A percentile compares a stretch with the other conserved stretches of the same genome.
Evolutionary conservation across 1,140 invertebrate genomes (phyloP).

Genomic region (Melitaea cinxia): DNA sequence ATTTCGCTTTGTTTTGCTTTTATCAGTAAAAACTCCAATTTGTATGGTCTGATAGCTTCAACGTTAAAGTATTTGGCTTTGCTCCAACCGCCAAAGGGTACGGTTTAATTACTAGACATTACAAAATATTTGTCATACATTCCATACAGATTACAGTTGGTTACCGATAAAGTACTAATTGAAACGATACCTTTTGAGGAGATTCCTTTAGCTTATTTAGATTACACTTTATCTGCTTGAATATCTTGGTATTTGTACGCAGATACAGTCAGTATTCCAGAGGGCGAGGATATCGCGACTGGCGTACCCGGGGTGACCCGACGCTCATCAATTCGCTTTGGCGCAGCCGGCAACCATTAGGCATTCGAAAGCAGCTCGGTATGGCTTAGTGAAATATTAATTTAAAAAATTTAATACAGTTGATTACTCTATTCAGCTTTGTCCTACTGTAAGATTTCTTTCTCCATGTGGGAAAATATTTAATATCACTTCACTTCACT

Average conservation of each 20-base stretch:
- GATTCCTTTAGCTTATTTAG: not conserved
- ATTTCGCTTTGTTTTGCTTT: constrained; percentile 77
- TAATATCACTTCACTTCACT: too few relatives aligned
- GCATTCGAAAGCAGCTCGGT: constrained; percentile 85
- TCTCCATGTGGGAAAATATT: too few relatives aligned
- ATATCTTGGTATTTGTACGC: constrained; percentile 55
- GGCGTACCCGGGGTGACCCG: constrained; percentile 85
- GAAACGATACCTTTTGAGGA: constrained; percentile 17
- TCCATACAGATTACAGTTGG: constrained; percentile 51
- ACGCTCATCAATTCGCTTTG: constrained; percentile 86
- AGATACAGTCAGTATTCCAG: constrained; percentile 83
- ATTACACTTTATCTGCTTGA: not conserved
- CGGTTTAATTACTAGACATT: constrained; percentile 54
- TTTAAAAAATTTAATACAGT: too few relatives aligned
- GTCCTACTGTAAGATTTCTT: too few relatives aligned
- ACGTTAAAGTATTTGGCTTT: constrained; percentile 63
- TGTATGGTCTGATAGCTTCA: constrained; percentile 65
- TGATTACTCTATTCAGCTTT: too few relatives aligned
- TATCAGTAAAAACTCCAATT: constrained; percentile 60
- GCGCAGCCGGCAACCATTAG: constrained; percentile 86
- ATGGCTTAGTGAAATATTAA: too few relatives aligned
- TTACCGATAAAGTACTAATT: constrained; percentile 38
- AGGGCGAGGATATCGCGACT: constrained; percentile 84
- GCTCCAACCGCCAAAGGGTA: constrained; percentile 55
- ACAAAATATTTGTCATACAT: constrained; percentile 34